phyloP scores from a whole-genome alignment of 2,797 vertebrate genomes.

The Sebastes goodei region DNA sequence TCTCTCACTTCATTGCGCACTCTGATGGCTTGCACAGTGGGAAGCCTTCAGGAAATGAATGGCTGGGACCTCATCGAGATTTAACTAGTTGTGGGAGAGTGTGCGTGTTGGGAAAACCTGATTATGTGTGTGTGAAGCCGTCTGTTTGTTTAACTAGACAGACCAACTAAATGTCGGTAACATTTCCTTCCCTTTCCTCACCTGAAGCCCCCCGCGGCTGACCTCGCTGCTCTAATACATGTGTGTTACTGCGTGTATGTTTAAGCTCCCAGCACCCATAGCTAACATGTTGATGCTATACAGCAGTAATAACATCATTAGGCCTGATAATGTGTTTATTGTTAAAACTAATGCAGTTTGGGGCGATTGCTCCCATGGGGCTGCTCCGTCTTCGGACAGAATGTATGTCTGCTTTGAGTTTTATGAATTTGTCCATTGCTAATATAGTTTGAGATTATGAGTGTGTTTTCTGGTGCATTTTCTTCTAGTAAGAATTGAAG shows the following conservation, averaged over 20 bases:
- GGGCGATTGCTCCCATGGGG: constrained; percentile 19
- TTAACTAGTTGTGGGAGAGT: constrained; percentile 10
- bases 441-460: neutral
- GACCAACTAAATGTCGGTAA: constrained; percentile 4
- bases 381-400: neutral
- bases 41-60: constrained; percentile 40
- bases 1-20: constrained; percentile 46
- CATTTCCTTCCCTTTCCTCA: constrained; percentile 45
- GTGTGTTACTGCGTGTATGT: constrained; percentile 38
- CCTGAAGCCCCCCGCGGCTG: constrained; percentile 8
- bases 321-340: constrained; percentile 76
- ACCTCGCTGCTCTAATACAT: constrained; percentile 51
- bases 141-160: constrained; percentile 7
- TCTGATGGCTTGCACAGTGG: constrained; percentile 43
- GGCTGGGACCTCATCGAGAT: constrained; percentile 38
- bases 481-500: neutral
- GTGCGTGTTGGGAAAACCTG: neutral
- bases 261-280: constrained; percentile 27
- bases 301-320: constrained; percentile 69
- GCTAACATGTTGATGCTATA: constrained; percentile 55
- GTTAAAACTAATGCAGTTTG: constrained; percentile 62
- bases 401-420: constrained; percentile 17
- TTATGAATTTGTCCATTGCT: constrained; percentile 19
- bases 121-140: neutral
- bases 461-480: constrained; percentile 6